A percentile compares a stretch with the other conserved stretches of the same genome.
These are phyloP conservation scores for Strongylocentrotus purpuratus DNA, from an alignment of 35 echinoderm and acorn worm species.

Conservation along the genomic window DNA sequence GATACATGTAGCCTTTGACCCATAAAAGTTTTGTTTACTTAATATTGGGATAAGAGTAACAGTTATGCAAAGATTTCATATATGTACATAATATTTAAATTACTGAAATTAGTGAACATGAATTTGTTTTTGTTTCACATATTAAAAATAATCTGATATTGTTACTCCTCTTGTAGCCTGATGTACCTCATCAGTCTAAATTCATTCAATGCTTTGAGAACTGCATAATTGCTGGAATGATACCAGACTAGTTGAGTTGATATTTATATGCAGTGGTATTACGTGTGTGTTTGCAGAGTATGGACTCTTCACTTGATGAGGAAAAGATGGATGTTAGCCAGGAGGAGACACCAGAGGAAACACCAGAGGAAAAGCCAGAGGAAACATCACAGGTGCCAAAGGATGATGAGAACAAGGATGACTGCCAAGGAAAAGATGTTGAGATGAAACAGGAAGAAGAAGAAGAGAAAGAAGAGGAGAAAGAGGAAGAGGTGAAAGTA, in stretches of 20 bases:
- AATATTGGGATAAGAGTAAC: too few species aligned
- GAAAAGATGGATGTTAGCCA: conserved; percentile 1
- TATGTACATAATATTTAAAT: too few species aligned
- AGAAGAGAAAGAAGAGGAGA: background rate
- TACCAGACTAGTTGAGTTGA: background rate
- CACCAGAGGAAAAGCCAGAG: background rate
- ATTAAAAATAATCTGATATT: too few species aligned
- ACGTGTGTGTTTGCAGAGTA: background rate
- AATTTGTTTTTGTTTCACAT: too few species aligned
- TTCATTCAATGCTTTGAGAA: too few species aligned
- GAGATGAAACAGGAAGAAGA: conserved; percentile 30
- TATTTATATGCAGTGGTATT: background rate
- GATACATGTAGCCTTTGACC: too few species aligned
- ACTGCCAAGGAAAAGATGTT: background rate
- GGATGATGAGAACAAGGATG: background rate
- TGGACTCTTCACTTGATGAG: background rate
- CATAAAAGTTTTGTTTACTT: too few species aligned
- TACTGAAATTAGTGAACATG: too few species aligned
- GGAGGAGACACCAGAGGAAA: background rate
- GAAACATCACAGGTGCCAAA: background rate
- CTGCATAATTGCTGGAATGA: too few species aligned
- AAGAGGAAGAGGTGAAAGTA: conserved; percentile 48
- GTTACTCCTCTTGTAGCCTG: too few species aligned
- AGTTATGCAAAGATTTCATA: too few species aligned
- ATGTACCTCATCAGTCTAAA: too few species aligned